Evolutionary conservation across 2,888 invertebrate species (phyloP).

Genomic region (Dugesia japonica): DNA sequence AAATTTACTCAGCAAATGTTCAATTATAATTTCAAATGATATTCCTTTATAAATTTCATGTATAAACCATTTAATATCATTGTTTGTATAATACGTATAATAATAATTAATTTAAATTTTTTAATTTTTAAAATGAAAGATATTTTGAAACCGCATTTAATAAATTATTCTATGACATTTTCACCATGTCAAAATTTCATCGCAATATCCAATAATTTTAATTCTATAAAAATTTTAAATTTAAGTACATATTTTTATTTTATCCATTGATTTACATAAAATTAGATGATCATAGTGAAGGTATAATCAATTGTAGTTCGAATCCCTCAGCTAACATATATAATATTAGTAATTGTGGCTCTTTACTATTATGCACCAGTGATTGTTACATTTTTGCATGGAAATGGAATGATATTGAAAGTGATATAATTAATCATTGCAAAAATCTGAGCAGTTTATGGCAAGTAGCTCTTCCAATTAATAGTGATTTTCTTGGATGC

Average conservation of each 20-base stretch:
- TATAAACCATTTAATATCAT: no score
- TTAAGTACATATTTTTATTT: not conserved
- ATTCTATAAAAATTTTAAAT: not conserved
- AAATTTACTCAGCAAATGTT: no score
- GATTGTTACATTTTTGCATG: not conserved
- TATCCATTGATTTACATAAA: not conserved
- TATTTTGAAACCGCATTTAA: not conserved
- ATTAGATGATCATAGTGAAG: not conserved
- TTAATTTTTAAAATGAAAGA: not conserved
- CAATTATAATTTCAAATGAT: no score
- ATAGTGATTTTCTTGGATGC: no score
- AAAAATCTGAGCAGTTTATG: no score
- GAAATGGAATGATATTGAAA: not conserved
- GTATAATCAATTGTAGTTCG: not conserved
- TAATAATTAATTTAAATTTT: no score
- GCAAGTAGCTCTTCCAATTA: no score
- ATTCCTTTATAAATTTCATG: no score
- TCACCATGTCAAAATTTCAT: not conserved
- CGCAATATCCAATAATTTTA: not conserved
- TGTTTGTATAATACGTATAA: not conserved
- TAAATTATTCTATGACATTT: not conserved
- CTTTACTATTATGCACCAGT: not conserved
- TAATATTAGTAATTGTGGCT: not conserved
- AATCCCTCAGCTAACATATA: not conserved
- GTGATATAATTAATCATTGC: no score